These are phyloP conservation scores for Piprites chloris DNA, from an alignment of 2,113 vertebrate species.

Conservation along the genomic window DNA sequence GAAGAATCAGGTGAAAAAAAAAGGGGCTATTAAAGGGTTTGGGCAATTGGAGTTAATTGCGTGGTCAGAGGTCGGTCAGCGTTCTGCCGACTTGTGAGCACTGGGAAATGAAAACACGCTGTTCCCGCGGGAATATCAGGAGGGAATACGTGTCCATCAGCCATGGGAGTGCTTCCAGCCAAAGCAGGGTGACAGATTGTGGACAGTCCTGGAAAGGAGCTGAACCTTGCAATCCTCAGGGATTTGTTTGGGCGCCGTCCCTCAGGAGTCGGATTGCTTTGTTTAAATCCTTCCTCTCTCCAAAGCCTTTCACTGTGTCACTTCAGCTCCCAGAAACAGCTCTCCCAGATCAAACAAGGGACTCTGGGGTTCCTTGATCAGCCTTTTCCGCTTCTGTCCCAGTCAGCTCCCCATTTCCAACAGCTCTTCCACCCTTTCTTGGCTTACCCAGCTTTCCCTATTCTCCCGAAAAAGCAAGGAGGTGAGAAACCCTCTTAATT, in stretches of 20 bases:
- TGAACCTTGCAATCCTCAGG: fast-evolving
- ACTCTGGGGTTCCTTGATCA: neutral
- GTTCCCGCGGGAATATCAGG: neutral
- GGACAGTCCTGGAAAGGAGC: neutral
- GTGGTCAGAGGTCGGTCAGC: neutral
- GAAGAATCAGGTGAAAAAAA: neutral
- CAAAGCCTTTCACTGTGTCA: neutral
- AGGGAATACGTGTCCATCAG: fast-evolving
- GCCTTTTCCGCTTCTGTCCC: neutral
- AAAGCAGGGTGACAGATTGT: neutral
- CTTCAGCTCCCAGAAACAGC: neutral
- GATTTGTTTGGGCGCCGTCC: neutral
- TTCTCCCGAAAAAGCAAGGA: neutral
- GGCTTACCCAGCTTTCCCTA: neutral
- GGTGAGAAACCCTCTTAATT: neutral
- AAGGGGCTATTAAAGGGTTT: neutral
- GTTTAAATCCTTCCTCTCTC: neutral
- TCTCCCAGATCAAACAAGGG: neutral
- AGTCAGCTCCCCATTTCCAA: neutral
- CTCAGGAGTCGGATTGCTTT: neutral
- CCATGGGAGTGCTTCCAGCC: neutral
- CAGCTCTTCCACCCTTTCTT: neutral
- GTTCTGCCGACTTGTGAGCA: neutral
- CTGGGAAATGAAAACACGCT: neutral
- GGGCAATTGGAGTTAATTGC: neutral